phyloP scores from a whole-genome alignment of 2,797 vertebrate species.

The Pterois miles region DNA sequence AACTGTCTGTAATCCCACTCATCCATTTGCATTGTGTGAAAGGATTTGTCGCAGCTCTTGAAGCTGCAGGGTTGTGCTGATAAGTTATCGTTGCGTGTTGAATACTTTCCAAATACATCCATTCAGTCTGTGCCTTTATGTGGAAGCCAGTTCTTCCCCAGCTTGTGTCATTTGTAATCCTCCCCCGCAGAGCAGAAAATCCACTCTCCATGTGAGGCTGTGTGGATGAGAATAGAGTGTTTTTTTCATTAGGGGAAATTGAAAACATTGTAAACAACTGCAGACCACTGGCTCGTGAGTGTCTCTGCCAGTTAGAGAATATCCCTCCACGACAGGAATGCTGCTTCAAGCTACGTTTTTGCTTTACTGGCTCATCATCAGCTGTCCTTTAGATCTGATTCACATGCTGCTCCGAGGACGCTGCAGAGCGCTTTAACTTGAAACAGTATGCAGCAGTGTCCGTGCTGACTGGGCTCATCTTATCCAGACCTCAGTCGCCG shows the following conservation, averaged over 20 bases:
- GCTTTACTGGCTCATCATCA: conserved; percentile 18
- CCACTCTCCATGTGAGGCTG: neutral
- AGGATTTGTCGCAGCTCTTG: conserved; percentile 4
- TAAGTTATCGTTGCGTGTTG: conserved; percentile 17
- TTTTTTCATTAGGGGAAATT: conserved; percentile 40
- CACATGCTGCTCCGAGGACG: conserved; percentile 35
- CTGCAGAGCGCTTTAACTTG: conserved; percentile 31
- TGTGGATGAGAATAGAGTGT: conserved; percentile 30
- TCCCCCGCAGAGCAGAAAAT: conserved; percentile 42
- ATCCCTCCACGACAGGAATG: conserved; percentile 7
- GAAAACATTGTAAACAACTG: conserved; percentile 49
- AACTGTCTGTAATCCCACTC: conserved; percentile 10
- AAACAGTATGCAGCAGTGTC: conserved; percentile 24
- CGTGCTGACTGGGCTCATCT: conserved; percentile 29
- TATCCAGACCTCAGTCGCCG: conserved; percentile 17
- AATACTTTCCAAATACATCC: conserved; percentile 33
- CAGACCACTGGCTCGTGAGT: conserved; percentile 5
- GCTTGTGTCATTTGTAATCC: conserved; percentile 21
- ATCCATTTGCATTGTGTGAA: neutral
- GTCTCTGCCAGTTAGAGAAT: conserved; percentile 11
- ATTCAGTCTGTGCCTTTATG: conserved; percentile 4
- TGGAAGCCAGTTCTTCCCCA: conserved; percentile 6
- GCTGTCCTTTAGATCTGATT: conserved; percentile 20
- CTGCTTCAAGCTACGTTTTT: conserved; percentile 4
- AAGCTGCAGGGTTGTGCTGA: neutral